Evolutionary conservation across 2,888 invertebrate species (phyloP), one percentile per base, ranked within the genome.

Genomic region (Tetragonula carbonaria): DNA sequence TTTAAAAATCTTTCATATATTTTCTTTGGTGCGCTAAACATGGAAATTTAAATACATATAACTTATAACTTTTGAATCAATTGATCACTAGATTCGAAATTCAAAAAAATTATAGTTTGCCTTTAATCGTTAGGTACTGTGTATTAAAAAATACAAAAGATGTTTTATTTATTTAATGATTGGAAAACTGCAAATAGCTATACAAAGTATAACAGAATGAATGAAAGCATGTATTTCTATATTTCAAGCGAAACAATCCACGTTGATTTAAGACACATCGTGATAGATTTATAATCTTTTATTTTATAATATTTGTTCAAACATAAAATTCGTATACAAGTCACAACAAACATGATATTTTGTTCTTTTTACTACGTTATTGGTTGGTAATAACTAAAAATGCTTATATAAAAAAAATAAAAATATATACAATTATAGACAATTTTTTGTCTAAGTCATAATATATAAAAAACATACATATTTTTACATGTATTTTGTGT

Each of bases 171-270:
- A 21, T 28, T n/a, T 13, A 57, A 55, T 5, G 16, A 23, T 11
- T 51, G 16, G 59, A 59, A 14, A 28, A 51, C 23, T 74, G 53
- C 28, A 79, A 77, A 75, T 62, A 62, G 68, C 62, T 72, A 51
- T 28, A 53, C 66, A 70, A 68, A 84, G 80, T 85, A 77, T 83
- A 85, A 81, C 77, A 86, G 89, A 86, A 87, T 84, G 80, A 88
- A 86, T 87, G 90, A 91, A 88, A 88, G 88, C 82, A 76, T 74
- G 77, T 57, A 81, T 85, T 83, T 88, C 81, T 8, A 78, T 79
- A 79, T 65, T 80, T 70, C 18, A 81, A 80, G 70, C 74, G 72
- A 84, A 74, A 86, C 71, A 65, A 76, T 68, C 16, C 76, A 68
- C 14, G 62, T 74, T 65, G 82, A 78, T 67, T 80, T 62, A 67